phyloP scores from a whole-genome alignment of 1,140 invertebrate genomes.

The Aporrectodea caliginosa region DNA sequence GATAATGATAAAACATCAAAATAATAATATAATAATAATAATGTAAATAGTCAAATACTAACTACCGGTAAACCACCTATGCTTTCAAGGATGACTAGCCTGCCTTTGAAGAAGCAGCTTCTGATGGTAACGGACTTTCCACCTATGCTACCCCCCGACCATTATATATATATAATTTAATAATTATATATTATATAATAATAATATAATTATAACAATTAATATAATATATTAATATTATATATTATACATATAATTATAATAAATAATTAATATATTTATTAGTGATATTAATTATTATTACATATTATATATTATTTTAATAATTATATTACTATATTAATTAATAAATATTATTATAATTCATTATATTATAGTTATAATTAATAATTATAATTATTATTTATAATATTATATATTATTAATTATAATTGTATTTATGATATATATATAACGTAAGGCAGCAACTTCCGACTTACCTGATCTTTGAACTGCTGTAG shows the following conservation, averaged over 20 bases:
- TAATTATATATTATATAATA: too few relatives aligned
- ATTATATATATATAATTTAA: too few relatives aligned
- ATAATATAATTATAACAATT: background rate
- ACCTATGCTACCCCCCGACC: too few relatives aligned
- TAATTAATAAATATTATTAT: background rate
- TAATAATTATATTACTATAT: background rate
- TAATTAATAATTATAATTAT: background rate
- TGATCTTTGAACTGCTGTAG: conserved; percentile 87
- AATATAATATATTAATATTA: background rate
- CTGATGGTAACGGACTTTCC: background rate
- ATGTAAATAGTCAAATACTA: background rate
- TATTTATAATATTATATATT: background rate
- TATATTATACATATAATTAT: background rate
- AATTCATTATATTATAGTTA: background rate
- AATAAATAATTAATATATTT: background rate
- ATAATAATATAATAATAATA: conserved; percentile 4
- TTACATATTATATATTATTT: background rate
- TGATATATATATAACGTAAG: too few relatives aligned
- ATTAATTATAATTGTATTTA: background rate
- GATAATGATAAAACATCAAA: too few relatives aligned
- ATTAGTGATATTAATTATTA: background rate
- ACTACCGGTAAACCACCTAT: background rate
- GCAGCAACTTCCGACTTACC: conserved; percentile 43
- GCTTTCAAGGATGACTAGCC: background rate
- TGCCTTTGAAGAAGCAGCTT: background rate